These are phyloP conservation scores for Drosophila elegans DNA, from an alignment of 1,140 invertebrate genomes.

Conservation along the genomic window DNA sequence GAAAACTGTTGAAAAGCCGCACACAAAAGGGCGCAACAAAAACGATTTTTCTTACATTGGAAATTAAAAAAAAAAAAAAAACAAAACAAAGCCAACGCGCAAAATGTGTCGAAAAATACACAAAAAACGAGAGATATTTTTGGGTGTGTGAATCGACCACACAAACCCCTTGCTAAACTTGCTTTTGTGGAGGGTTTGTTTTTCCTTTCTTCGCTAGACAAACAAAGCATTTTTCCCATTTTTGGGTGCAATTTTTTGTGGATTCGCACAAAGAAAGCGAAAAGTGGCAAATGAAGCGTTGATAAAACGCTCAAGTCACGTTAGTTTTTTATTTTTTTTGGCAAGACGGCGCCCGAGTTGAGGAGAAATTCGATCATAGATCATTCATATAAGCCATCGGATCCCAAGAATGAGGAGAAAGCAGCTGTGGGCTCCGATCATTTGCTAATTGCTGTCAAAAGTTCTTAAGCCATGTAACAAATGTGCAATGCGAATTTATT, in stretches of 20 bases:
- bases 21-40: constrained; percentile 70
- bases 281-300: constrained; percentile 75
- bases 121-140: constrained; percentile 46
- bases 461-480: constrained; percentile 35
- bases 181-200: constrained; percentile 65
- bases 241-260: constrained; percentile 48
- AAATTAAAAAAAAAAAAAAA: constrained; percentile 42
- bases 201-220: constrained; percentile 73
- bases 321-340: constrained; percentile 17
- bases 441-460: constrained; percentile 54
- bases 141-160: constrained; percentile 45
- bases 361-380: constrained; percentile 50
- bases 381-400: constrained; percentile 19
- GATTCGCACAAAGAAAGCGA: constrained; percentile 44
- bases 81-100: constrained; percentile 13
- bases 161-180: constrained; percentile 70
- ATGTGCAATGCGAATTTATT: constrained; percentile 31
- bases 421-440: constrained; percentile 46
- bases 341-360: constrained; percentile 33
- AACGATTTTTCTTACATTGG: constrained; percentile 67
- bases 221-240: constrained; percentile 63
- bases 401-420: constrained; percentile 4
- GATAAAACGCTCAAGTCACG: constrained; percentile 43
- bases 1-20: constrained; percentile 68
- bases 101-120: constrained; percentile 57